Percentiles rank a stretch among this genome's conserved stretches.
Conservation (phyloP, 2,113 vertebrate genomes). For the Nestor notabilis region DNA sequence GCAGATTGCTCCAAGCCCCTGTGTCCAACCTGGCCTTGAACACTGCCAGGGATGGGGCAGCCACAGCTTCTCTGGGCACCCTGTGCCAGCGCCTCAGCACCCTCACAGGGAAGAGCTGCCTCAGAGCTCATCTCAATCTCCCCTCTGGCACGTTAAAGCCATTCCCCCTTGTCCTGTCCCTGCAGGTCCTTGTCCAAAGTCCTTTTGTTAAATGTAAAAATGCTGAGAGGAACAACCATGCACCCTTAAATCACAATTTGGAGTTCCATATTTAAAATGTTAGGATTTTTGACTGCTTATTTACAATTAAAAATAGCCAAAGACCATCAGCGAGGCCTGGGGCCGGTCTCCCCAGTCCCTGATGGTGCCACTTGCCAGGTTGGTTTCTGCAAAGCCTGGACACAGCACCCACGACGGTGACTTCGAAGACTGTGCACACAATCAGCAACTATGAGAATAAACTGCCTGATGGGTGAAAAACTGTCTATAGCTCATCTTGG, state of each 20-base stretch:
- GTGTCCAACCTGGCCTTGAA: neutral
- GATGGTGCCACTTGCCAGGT: neutral
- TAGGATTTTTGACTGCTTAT: neutral
- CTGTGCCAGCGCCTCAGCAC: neutral
- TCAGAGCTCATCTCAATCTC: neutral
- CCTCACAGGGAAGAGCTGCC: neutral
- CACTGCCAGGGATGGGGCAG: neutral
- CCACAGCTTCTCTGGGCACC: neutral
- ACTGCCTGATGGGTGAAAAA: too few species aligned
- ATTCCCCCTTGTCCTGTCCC: neutral
- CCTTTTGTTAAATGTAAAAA: neutral
- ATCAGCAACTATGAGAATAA: neutral
- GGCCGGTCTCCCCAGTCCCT: neutral
- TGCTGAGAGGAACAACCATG: accelerated
- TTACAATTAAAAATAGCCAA: neutral
- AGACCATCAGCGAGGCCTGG: accelerated
- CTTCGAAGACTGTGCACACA: accelerated
- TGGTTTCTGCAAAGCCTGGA: neutral
- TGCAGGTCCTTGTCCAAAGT: neutral
- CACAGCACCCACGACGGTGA: accelerated
- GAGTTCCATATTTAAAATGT: neutral
- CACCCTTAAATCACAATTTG: neutral
- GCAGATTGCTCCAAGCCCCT: neutral
- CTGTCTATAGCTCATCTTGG: neutral
- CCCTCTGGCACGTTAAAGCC: neutral